phyloP scores from a whole-genome alignment of 2,113 vertebrate species.

The Chaenogobius annularis region DNA sequence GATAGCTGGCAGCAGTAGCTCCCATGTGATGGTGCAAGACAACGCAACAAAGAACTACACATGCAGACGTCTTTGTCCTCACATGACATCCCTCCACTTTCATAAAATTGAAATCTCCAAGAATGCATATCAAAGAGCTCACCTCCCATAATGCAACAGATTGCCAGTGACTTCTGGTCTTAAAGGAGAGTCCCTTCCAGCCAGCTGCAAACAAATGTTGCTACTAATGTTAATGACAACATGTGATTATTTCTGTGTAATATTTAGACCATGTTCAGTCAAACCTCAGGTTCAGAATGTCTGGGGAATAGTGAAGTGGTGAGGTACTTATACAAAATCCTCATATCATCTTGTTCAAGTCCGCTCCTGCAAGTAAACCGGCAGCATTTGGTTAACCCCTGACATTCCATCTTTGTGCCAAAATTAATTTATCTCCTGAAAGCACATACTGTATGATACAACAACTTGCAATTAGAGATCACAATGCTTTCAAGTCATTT shows the following conservation, averaged over 20 bases:
- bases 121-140: slow-evolving; percentile 33
- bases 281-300: slow-evolving; percentile 95
- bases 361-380: slow-evolving; percentile 84
- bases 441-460: slow-evolving; percentile 2
- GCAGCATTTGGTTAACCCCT: neutral
- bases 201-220: slow-evolving; percentile 76
- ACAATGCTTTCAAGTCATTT: slow-evolving; percentile 15
- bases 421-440: neutral
- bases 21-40: slow-evolving; percentile 1
- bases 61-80: neutral
- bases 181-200: slow-evolving; percentile 93
- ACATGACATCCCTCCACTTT: neutral
- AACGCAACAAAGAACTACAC: neutral
- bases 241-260: neutral
- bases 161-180: slow-evolving; percentile 93
- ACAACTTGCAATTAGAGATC: slow-evolving; percentile 8
- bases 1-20: slow-evolving; percentile 8
- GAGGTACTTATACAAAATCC: slow-evolving; percentile 96
- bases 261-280: neutral
- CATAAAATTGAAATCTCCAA: neutral
- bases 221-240: neutral
- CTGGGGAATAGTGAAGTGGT: slow-evolving; percentile 96
- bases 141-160: slow-evolving; percentile 97
- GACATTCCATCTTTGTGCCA: neutral
- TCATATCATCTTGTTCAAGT: slow-evolving; percentile 97